phyloP scores from a whole-genome alignment of 2,113 vertebrate genomes.

The Psettodes erumei region DNA sequence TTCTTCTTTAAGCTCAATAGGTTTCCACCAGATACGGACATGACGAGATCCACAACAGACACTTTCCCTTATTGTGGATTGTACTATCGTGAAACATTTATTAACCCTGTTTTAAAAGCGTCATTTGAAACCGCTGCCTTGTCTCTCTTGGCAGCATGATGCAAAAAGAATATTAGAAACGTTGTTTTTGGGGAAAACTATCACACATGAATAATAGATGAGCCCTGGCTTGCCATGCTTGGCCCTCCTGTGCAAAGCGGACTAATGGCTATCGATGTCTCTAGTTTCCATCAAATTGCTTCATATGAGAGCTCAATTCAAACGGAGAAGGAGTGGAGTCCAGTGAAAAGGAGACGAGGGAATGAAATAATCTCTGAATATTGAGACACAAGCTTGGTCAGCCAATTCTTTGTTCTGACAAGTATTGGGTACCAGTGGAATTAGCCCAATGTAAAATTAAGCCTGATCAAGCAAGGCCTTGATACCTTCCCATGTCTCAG shows the following conservation, averaged over 20 bases:
- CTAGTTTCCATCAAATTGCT: constrained; percentile 75
- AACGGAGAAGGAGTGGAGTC: constrained; percentile 57
- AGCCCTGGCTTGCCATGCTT: constrained; percentile 62
- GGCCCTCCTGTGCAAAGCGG: constrained; percentile 60
- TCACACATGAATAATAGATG: constrained; percentile 77
- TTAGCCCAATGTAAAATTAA: constrained; percentile 72
- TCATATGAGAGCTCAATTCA: constrained; percentile 70
- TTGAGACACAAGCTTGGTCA: constrained; percentile 68
- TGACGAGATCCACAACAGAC: constrained; percentile 32
- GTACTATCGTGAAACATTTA: constrained; percentile 65
- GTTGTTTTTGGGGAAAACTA: constrained; percentile 67
- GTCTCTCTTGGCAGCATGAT: constrained; percentile 55
- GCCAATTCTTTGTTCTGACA: constrained; percentile 64
- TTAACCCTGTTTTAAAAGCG: constrained; percentile 58
- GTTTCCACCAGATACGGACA: constrained; percentile 38
- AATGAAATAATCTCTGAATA: constrained; percentile 72
- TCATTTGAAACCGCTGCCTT: constrained; percentile 68
- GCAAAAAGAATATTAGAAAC: constrained; percentile 69
- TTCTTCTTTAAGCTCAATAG: constrained; percentile 19
- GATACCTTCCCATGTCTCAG: constrained; percentile 43
- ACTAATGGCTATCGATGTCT: constrained; percentile 78
- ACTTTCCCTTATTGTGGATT: constrained; percentile 31
- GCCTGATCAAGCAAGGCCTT: constrained; percentile 51
- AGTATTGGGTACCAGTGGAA: constrained; percentile 67
- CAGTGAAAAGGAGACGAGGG: constrained; percentile 61